A percentile compares a stretch with the other conserved stretches of the same genome.
Conservation (phyloP, 2,113 vertebrate genomes). For the Theristicus caerulescens region DNA sequence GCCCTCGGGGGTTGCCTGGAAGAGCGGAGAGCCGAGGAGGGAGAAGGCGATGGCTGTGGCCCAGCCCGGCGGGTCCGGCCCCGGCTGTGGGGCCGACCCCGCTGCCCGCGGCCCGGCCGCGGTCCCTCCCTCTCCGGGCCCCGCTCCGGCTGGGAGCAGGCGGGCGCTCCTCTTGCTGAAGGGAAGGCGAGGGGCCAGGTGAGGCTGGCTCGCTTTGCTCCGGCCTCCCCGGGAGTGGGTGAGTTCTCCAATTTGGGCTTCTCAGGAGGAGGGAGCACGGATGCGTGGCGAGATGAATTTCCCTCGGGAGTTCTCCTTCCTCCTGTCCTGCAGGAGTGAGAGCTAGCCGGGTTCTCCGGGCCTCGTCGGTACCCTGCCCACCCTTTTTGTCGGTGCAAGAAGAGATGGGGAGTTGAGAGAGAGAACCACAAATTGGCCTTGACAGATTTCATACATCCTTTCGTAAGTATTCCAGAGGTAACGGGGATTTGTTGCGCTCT, state of each 20-base stretch:
- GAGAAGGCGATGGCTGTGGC: neutral
- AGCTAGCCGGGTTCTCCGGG: neutral
- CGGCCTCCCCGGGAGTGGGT: neutral
- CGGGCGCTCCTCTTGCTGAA: too few relatives aligned
- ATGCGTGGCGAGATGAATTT: neutral
- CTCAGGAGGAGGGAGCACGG: neutral
- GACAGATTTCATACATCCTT: neutral
- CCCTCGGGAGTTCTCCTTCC: neutral
- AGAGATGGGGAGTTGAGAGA: too few relatives aligned
- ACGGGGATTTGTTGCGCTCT: neutral
- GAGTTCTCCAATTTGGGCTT: neutral
- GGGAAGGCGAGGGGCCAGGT: neutral
- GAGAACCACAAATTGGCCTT: neutral
- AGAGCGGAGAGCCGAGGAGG: neutral
- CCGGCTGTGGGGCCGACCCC: neutral
- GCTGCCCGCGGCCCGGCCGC: neutral
- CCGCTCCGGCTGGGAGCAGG: neutral
- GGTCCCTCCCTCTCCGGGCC: neutral
- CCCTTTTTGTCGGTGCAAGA: neutral
- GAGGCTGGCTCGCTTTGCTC: too few relatives aligned
- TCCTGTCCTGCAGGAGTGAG: neutral
- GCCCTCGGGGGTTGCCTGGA: too few relatives aligned
- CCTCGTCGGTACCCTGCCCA: neutral
- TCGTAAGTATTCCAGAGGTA: neutral
- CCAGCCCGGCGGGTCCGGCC: neutral